phyloP scores from a whole-genome alignment of 2,888 invertebrate species.

The Phanerotoma sp. region DNA sequence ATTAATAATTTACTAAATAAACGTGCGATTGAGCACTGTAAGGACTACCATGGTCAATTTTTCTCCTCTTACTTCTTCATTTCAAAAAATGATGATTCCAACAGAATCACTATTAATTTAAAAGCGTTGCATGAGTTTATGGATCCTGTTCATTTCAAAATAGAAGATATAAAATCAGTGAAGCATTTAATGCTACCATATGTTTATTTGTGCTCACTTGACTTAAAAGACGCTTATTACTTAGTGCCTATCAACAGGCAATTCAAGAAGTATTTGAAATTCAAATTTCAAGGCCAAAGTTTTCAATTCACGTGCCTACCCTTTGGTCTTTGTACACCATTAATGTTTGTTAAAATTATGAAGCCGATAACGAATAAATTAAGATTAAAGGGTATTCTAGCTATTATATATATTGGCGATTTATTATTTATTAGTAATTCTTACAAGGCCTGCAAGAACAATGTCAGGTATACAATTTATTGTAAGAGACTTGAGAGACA shows the following conservation, averaged over 20 bases:
- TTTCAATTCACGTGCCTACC: constrained; percentile 36
- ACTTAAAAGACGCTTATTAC: constrained; percentile 25
- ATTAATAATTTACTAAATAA: not conserved
- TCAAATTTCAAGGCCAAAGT: constrained; percentile 24
- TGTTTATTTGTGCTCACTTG: constrained; percentile 19
- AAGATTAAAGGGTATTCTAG: constrained; percentile 4
- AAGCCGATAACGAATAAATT: constrained; percentile 17
- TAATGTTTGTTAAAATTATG: constrained; percentile 36
- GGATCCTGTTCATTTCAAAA: constrained; percentile 35
- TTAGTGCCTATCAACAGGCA: constrained; percentile 27
- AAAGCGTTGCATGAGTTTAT: constrained; percentile 35
- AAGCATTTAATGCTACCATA: not conserved
- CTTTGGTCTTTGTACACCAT: constrained; percentile 36
- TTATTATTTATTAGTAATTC: not conserved
- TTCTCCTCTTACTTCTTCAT: constrained; percentile 29
- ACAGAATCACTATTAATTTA: constrained; percentile 35
- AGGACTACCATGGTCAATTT: constrained; percentile 31
- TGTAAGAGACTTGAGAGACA: constrained; percentile 14
- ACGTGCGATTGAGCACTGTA: not conserved
- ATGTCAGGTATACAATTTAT: constrained; percentile 2
- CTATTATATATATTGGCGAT: constrained; percentile 21
- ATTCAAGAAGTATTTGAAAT: constrained; percentile 34
- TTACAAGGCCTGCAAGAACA: not conserved
- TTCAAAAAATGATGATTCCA: constrained; percentile 30
- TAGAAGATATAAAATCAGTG: constrained; percentile 34